phyloP scores from a whole-genome alignment of 2,797 vertebrate species.

The Euthynnus affinis region DNA sequence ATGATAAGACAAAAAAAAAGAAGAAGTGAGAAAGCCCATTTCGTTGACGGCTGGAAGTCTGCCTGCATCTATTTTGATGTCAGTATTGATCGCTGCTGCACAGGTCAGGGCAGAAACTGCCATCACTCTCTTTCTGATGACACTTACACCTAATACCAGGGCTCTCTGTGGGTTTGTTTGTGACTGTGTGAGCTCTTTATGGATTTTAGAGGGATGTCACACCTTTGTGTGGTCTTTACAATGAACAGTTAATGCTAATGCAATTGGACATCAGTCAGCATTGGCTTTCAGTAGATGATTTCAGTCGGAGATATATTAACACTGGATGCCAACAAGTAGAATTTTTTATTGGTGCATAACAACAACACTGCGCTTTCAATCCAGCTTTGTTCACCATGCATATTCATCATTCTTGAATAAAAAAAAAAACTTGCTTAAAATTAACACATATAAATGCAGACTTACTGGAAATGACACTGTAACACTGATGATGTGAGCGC shows the following conservation, averaged over 20 bases:
- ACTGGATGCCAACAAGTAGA: neutral
- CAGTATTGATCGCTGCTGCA: slow-evolving; percentile 66
- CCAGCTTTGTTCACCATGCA: neutral
- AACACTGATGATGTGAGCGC: slow-evolving; percentile 14
- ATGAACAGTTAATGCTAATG: slow-evolving; percentile 31
- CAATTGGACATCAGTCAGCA: neutral
- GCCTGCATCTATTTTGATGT: slow-evolving; percentile 64
- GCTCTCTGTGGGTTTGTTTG: slow-evolving; percentile 48
- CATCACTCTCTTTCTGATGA: slow-evolving; percentile 64
- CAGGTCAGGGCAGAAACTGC: slow-evolving; percentile 61
- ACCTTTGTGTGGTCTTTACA: slow-evolving; percentile 34
- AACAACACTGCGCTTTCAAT: neutral
- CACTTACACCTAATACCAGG: slow-evolving; percentile 47
- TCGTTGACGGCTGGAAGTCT: slow-evolving; percentile 44
- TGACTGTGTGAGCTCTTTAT: slow-evolving; percentile 48
- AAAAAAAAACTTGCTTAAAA: neutral
- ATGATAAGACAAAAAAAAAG: slow-evolving; percentile 19
- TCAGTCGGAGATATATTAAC: slow-evolving; percentile 12
- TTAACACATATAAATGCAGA: neutral
- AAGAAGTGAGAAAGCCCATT: slow-evolving; percentile 47
- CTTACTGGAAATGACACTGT: slow-evolving; percentile 18
- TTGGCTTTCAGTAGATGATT: slow-evolving; percentile 3
- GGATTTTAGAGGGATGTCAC: slow-evolving; percentile 46
- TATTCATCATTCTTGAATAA: slow-evolving; percentile 5
- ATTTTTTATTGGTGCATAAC: neutral